phyloP scores from a whole-genome alignment of 2,797 vertebrate genomes.

The Xenentodon cancila region DNA sequence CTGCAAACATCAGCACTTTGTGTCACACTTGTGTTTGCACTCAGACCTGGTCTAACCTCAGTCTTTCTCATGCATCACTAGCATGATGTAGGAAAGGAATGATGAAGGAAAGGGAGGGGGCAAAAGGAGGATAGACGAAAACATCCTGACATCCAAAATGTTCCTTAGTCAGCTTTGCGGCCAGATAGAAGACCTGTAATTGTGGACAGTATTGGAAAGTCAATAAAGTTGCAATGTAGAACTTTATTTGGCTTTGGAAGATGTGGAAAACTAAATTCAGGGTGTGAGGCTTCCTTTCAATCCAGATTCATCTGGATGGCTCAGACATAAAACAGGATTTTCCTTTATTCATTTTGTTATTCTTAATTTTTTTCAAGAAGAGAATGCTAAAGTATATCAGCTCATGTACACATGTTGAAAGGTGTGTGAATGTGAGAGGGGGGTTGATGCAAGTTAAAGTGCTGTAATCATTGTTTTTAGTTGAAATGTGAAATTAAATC shows the following conservation, averaged over 20 bases:
- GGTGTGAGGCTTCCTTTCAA: too few relatives aligned
- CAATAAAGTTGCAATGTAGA: slow-evolving; percentile 6
- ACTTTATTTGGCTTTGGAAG: slow-evolving; percentile 4
- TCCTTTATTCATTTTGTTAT: too few relatives aligned
- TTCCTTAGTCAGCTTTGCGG: background rate
- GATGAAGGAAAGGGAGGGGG: background rate
- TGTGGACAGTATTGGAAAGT: slow-evolving; percentile 3
- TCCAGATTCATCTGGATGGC: too few relatives aligned
- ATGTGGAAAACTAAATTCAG: background rate
- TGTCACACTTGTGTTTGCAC: slow-evolving; percentile 26
- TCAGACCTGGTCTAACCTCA: slow-evolving; percentile 36
- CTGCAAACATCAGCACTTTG: slow-evolving; percentile 35
- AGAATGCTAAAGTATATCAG: too few relatives aligned
- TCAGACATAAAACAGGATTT: too few relatives aligned
- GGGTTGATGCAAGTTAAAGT: too few relatives aligned
- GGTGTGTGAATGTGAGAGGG: too few relatives aligned
- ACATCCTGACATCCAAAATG: slow-evolving; percentile 14
- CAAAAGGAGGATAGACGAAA: slow-evolving; percentile 4
- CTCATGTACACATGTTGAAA: too few relatives aligned
- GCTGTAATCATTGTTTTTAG: too few relatives aligned
- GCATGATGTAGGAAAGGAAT: slow-evolving; percentile 15
- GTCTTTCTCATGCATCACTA: slow-evolving; percentile 39
- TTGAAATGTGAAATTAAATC: too few relatives aligned
- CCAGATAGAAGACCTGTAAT: background rate
- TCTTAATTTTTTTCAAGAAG: too few relatives aligned